Percentiles rank a stretch among this genome's conserved stretches.
phyloP scores from a whole-genome alignment of 1,140 invertebrate species.

The Ostrea edulis region DNA sequence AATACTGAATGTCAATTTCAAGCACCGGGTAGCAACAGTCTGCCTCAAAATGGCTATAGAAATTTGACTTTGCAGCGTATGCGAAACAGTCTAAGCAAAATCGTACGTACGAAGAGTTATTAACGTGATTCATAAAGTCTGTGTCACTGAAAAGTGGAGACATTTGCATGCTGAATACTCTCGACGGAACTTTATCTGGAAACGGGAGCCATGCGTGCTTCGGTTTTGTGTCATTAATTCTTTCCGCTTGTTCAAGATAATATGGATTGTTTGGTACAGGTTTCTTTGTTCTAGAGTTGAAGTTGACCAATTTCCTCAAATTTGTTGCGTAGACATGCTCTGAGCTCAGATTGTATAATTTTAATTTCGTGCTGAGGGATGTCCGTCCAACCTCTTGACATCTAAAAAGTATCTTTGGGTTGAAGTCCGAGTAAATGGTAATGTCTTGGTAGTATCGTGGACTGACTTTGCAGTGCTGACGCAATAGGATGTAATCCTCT shows the following conservation, averaged over 20 bases:
- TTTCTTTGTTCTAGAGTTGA: neutral
- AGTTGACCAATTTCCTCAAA: neutral
- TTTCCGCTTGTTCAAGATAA: slow-evolving; percentile 3
- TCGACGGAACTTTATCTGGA: neutral
- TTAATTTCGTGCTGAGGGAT: neutral
- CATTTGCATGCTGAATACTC: neutral
- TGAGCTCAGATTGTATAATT: neutral
- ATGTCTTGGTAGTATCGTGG: neutral
- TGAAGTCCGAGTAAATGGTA: neutral
- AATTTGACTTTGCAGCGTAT: slow-evolving; percentile 5
- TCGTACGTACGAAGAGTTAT: slow-evolving; percentile 37
- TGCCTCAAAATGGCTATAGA: slow-evolving; percentile 30
- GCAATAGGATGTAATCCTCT: neutral
- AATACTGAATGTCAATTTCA: slow-evolving; percentile 41
- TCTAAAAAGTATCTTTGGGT: neutral
- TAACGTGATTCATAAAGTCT: slow-evolving; percentile 45
- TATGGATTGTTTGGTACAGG: neutral
- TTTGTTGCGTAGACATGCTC: neutral
- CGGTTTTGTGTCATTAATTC: neutral
- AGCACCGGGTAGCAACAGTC: slow-evolving; percentile 35
- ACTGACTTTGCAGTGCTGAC: neutral
- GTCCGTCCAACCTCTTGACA: neutral
- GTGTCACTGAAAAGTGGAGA: slow-evolving; percentile 30
- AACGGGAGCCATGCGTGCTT: neutral
- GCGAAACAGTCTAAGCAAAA: slow-evolving; percentile 44